Conservation (phyloP, 2,888 invertebrate species). For the Agriotes lineatus region DNA sequence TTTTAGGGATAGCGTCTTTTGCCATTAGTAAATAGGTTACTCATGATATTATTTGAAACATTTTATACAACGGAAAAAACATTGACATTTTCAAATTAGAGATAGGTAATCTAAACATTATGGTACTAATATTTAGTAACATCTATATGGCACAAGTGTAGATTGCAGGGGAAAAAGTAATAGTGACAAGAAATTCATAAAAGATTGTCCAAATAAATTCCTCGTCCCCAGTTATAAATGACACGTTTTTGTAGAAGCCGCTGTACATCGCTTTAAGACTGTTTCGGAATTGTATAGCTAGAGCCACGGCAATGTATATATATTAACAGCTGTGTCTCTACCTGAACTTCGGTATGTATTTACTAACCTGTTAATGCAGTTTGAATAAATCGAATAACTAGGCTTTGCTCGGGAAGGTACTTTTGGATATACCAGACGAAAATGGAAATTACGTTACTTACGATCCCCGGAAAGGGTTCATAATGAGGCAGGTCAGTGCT, state of each 20-base stretch:
- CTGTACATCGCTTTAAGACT: conserved; percentile 28
- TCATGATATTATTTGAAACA: too few relatives aligned
- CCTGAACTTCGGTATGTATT: conserved; percentile 36
- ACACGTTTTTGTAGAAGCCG: not conserved
- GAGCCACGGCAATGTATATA: conserved; percentile 41
- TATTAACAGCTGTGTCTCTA: conserved; percentile 43
- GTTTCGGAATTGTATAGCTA: not conserved
- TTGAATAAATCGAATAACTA: conserved; percentile 45
- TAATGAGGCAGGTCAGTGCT: conserved; percentile 42
- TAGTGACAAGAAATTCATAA: too few relatives aligned
- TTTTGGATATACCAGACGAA: conserved; percentile 27
- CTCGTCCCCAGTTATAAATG: too few relatives aligned
- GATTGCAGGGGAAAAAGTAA: too few relatives aligned
- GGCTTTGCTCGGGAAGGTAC: conserved; percentile 49
- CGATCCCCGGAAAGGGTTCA: conserved; percentile 50
- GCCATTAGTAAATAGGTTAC: too few relatives aligned
- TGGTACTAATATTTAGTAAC: too few relatives aligned
- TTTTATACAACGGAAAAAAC: too few relatives aligned
- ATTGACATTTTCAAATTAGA: too few relatives aligned
- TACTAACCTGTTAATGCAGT: conserved; percentile 49
- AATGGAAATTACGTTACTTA: conserved; percentile 48
- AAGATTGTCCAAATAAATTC: too few relatives aligned
- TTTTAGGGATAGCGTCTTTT: too few relatives aligned
- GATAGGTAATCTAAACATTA: too few relatives aligned
- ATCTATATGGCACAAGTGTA: too few relatives aligned